Base-by-base conservation (phyloP, 2,888 invertebrate genomes). In the Patella caerulea region DNA sequence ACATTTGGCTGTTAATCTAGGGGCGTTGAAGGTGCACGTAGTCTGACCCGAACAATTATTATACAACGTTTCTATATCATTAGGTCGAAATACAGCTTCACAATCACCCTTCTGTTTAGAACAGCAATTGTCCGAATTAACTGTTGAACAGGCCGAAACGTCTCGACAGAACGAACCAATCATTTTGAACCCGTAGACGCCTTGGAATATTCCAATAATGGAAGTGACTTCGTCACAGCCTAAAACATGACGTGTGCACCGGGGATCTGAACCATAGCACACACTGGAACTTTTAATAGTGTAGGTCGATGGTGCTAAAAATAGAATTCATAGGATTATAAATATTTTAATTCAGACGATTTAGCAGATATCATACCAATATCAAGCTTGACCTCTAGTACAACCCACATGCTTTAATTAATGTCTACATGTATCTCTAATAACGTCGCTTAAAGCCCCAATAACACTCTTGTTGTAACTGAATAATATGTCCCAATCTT, bases 231-330 rank as follows among this genome's bases (percentile, higher is more conserved):
- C 24, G 14, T 24, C 65, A 65, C 65, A 65, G 19, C 19, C 19
- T 24, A 65, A 24, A 14, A 11, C 3, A 24, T 65, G 65, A 24
- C 65, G 65, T 19, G 65, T 65, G 14, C 65, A 65, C 11, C 3
- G 19, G 2, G 65, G 65, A 65, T 65, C 65, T 1, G 65, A 65
- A 15, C 65, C 65, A 24, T 65, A 65, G 12, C 65, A 65, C 12
- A 65, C 65, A 65, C 65, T 65, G 19, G 65, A 65, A 14, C 65
- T 65, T 65, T 65, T 65, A 12, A 65, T 65, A 24, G 65, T 65
- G 24, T 65, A 65, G 19, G 65, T 65, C 12, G 65, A 65, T 65
- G 65, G 65, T 14, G 24, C 65, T 65, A 24, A 24, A 24, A 65
- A 65, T 3, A 19, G 3, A 2, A 65, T 24, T 19, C 0, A 56